phyloP scores from a whole-genome alignment of 1,140 invertebrate species.

The Scaptomyza graminum region DNA sequence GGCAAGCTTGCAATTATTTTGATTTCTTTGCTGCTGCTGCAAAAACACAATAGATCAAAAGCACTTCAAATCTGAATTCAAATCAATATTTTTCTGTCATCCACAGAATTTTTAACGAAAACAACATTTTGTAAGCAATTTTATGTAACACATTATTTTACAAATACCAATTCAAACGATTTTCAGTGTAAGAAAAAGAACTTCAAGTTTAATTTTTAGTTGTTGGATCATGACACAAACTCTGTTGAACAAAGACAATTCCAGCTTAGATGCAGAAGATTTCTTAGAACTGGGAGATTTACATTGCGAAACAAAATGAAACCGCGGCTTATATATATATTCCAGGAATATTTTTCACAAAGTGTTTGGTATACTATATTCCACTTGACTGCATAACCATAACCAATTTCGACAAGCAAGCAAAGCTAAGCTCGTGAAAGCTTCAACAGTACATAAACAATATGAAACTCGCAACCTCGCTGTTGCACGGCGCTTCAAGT shows the following conservation, averaged over 20 bases:
- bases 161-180: too few relatives aligned
- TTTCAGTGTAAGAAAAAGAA: too few relatives aligned
- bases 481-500: neutral
- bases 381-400: neutral
- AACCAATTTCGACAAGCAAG: neutral
- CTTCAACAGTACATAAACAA: neutral
- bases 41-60: slow-evolving; percentile 24
- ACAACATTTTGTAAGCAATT: too few relatives aligned
- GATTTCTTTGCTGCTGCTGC: slow-evolving; percentile 27
- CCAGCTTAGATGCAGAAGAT: too few relatives aligned
- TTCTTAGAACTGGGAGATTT: too few relatives aligned
- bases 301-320: too few relatives aligned
- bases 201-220: too few relatives aligned
- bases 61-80: slow-evolving; percentile 5
- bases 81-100: slow-evolving; percentile 20
- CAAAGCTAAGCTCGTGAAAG: neutral
- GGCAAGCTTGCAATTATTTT: slow-evolving; percentile 65
- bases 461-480: neutral
- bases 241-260: too few relatives aligned
- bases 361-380: neutral
- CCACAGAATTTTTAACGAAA: too few relatives aligned
- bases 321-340: neutral
- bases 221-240: too few relatives aligned
- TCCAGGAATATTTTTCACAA: neutral
- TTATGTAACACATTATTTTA: too few relatives aligned